Evolutionary conservation across 2,113 vertebrate genomes (phyloP), one percentile per base, ranked within the genome.

Genomic region (Periophthalmodon schlosseri): DNA sequence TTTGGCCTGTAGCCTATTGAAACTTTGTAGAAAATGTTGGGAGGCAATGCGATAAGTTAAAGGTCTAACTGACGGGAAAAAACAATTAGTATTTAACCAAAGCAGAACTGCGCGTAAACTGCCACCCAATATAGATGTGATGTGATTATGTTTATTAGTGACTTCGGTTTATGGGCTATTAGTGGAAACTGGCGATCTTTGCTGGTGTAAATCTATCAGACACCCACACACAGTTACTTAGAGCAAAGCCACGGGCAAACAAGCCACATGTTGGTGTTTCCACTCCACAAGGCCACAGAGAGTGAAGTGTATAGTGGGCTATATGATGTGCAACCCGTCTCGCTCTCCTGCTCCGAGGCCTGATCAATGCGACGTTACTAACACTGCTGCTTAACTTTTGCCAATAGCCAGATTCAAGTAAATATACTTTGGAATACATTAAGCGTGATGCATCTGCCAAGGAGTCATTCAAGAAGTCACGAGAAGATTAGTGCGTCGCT

Each of bases 371-470:
- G 84, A 91, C 93, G 88, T 91, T 88, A 91, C 93, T 91, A 89
- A 92, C 90, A 91, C 90, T 79, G 91, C 90, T 90, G 90, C 92
- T 94, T 94, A 93, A 93, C 90, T 93, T 92, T 91, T 93, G 90
- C 92, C 92, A 91, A 93, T 93, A 93, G 88, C 82, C 86, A 91
- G 88, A 92, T 93, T 92, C 85, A 91, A 91, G 92, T 93, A 93
- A 94, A 93, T 93, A 91, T 93, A 94, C 91, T 91, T 93, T 94
- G 90, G 91, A 91, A 91, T 93, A 92, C 90, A 93, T 91, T 92
- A 92, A 77, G 86, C 76, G 84, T 85, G 89, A 92, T 92, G 82
- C 87, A 93, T 92, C 91, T 89, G 92, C 80, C 83, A 65, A 81
- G 79, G 88, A 93, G 88, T 89, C 89, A 85, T 91, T 90, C 89